Conservation (phyloP, 2,797 vertebrate species). For the Rousettus madagascariensis region DNA sequence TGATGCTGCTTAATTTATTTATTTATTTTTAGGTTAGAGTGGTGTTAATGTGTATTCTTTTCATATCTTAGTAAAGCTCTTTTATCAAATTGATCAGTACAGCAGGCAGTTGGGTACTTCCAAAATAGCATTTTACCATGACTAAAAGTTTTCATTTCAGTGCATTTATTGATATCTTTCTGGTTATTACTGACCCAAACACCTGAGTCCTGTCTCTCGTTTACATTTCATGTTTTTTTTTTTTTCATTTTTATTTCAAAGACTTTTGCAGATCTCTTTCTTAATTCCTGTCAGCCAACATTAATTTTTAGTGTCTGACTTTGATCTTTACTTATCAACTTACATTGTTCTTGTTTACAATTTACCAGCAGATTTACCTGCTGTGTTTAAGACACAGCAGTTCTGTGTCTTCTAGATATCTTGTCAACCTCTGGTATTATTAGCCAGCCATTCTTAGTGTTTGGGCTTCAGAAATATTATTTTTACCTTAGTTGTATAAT, state of each 20-base stretch:
- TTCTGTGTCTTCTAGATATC: not conserved
- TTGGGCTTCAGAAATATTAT: not conserved
- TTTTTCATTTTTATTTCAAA: conserved; percentile 8
- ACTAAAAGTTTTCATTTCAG: not conserved
- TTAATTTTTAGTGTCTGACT: not conserved
- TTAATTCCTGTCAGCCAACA: not conserved
- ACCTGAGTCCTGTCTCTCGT: not conserved
- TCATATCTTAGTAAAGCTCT: not conserved
- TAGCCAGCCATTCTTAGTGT: not conserved
- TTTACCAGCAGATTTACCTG: not conserved
- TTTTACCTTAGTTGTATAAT: not conserved
- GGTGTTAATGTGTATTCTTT: not conserved
- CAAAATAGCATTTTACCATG: not conserved
- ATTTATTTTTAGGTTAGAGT: not conserved
- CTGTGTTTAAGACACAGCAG: no score
- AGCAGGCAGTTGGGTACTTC: not conserved
- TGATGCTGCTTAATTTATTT: not conserved
- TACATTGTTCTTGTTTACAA: not conserved
- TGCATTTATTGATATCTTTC: not conserved
- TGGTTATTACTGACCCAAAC: not conserved
- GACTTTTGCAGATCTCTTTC: not conserved
- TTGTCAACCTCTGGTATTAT: not conserved
- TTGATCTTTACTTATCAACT: not conserved
- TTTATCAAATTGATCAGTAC: not conserved
- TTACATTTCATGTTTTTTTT: not conserved